phyloP scores from a whole-genome alignment of 2,797 vertebrate genomes.

The Lagodon rhomboides region DNA sequence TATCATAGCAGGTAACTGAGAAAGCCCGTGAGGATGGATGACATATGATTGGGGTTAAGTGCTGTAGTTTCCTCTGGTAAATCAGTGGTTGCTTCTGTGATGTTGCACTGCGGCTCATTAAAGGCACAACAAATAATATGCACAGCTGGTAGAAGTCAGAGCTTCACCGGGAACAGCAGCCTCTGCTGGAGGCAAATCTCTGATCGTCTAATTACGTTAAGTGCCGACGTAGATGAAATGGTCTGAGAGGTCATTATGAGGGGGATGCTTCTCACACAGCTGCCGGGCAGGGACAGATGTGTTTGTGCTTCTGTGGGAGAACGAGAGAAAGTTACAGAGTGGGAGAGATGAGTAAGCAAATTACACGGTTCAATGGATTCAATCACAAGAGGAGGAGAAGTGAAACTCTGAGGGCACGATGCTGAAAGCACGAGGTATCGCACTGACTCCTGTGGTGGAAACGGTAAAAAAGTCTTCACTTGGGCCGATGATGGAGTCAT shows the following conservation, averaged over 20 bases:
- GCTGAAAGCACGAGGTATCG: neutral
- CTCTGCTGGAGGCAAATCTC: constrained; percentile 51
- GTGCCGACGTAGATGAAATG: constrained; percentile 36
- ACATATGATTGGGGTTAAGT: constrained; percentile 32
- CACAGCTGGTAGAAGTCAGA: constrained; percentile 52
- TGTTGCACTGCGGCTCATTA: constrained; percentile 20
- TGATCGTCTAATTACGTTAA: constrained; percentile 67
- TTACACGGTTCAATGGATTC: neutral
- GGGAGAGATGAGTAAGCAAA: constrained; percentile 14
- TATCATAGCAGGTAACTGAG: neutral
- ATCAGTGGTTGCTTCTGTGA: constrained; percentile 32
- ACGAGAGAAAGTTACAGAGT: constrained; percentile 16
- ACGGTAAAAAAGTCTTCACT: neutral
- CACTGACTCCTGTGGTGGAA: neutral
- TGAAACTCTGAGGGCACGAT: neutral
- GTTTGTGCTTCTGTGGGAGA: constrained; percentile 47
- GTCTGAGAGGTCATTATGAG: constrained; percentile 50
- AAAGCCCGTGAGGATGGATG: constrained; percentile 3
- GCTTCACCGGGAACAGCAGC: constrained; percentile 32
- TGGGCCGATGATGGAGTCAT: neutral
- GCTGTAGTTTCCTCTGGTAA: constrained; percentile 32
- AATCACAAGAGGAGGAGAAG: neutral
- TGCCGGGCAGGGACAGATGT: constrained; percentile 43
- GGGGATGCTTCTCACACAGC: constrained; percentile 47
- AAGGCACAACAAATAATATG: constrained; percentile 13